A percentile compares a stretch with the other conserved stretches of the same genome.
These are phyloP conservation scores for Quadroppia sp. DNA, from an alignment of 2,888 invertebrate species.

Conservation along the genomic window DNA sequence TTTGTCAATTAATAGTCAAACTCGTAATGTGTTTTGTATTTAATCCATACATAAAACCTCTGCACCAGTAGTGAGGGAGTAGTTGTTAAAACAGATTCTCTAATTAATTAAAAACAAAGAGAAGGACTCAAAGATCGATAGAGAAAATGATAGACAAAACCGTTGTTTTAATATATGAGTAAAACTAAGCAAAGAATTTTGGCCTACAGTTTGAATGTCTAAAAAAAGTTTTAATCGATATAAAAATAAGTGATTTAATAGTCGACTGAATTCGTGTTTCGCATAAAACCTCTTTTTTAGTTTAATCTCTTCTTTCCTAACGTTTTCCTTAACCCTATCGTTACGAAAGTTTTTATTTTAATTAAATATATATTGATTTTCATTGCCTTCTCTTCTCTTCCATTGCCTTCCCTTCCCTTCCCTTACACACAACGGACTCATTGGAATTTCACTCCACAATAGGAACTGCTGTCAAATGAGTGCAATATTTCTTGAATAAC, in stretches of 20 bases:
- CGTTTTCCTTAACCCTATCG: conserved; percentile 11
- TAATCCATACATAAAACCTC: background rate
- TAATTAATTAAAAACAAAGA: conserved; percentile 33
- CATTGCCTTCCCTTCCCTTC: background rate
- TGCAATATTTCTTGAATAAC: too few relatives aligned
- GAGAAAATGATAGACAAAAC: background rate
- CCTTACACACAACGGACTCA: background rate
- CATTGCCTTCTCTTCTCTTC: background rate
- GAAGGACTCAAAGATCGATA: background rate
- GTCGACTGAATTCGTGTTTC: background rate
- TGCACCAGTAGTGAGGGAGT: background rate
- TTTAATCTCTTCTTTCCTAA: background rate
- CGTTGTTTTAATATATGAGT: conserved; percentile 20
- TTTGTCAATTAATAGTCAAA: conserved; percentile 1
- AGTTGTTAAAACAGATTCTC: background rate
- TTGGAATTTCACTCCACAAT: background rate
- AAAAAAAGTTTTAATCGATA: conserved; percentile 16
- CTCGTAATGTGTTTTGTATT: background rate
- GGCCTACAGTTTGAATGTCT: background rate
- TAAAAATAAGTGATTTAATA: conserved; percentile 16
- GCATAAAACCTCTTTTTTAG: background rate
- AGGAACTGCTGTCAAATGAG: background rate
- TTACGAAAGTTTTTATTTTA: conserved; percentile 31
- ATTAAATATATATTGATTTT: conserved; percentile 34
- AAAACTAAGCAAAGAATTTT: conserved; percentile 10